Evolutionary conservation across 2,888 invertebrate genomes (phyloP), one percentile per base, ranked within the genome.

Genomic region (Blastobasis lacticolella): DNA sequence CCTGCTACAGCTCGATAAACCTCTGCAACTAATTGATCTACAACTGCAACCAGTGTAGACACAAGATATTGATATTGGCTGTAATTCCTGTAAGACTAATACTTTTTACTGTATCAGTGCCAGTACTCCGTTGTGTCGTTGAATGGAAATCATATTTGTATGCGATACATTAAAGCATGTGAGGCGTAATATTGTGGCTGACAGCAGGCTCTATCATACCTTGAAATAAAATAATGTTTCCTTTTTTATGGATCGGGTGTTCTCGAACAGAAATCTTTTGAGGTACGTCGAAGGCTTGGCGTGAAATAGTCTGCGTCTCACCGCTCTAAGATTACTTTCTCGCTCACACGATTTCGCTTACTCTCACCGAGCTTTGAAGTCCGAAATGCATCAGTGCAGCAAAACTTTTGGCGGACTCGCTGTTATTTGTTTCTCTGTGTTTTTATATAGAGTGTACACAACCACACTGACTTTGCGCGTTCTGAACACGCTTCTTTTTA

Each of bases 241-340:
- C 77, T 79, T 73, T 81, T 75, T 74, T 76, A 78, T 75, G 87
- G 87, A 82, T 77, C 85, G 80, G 84, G 77, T 82, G 78, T 79
- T 73, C 72, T 71, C 73, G 72, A 66, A 77, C 84, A 87, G 88
- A 88, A 87, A 87, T 74, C 83, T 88, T 61, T 76, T 88, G 81
- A 88, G 88, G 87, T 88, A 88, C 72, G 87, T 88, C 78, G 68
- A 71, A 69, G 66, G 84, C 83, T 86, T 84, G 71, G 72, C 76
- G 78, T 72, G 69, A 63, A 53, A 58, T 72, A 52, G 66, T 55
- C 41, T 64, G 67, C 77, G 76, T 76, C 73, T 74, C 78, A 72
- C 71, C 66, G 73, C 79, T 79, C 70, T 73, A 61, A 60, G 54
- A 67, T 72, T 72, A 50, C 50, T 53, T 57, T 64, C 59, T 66